These are phyloP conservation scores for Scaptomyza parva DNA, from an alignment of 2,888 invertebrate species.

Conservation along the genomic window DNA sequence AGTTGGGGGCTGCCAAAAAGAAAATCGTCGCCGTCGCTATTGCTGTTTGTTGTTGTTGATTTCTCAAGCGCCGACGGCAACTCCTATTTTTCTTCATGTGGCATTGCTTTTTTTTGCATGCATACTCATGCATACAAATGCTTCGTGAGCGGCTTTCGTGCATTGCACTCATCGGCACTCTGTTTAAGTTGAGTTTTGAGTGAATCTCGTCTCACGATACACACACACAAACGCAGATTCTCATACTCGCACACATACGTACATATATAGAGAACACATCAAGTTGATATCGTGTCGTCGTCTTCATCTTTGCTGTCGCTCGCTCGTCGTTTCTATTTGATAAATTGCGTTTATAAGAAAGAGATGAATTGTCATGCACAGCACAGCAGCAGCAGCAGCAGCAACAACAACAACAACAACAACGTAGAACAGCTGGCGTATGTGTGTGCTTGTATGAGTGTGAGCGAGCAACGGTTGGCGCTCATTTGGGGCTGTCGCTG, in stretches of 20 bases:
- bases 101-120: slow-evolving; percentile 47
- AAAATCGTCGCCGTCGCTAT: slow-evolving; percentile 44
- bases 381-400: slow-evolving; percentile 60
- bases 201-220: slow-evolving; percentile 31
- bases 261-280: slow-evolving; percentile 54
- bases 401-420: slow-evolving; percentile 50
- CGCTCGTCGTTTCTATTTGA: slow-evolving; percentile 83
- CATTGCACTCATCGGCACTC: slow-evolving; percentile 41
- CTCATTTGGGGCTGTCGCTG: slow-evolving; percentile 65
- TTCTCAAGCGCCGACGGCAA: slow-evolving; percentile 75
- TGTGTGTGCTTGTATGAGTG: slow-evolving; percentile 45
- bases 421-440: slow-evolving; percentile 31
- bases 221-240: slow-evolving; percentile 27
- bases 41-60: slow-evolving; percentile 32
- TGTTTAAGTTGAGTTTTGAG: slow-evolving; percentile 47
- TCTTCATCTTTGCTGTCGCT: slow-evolving; percentile 82
- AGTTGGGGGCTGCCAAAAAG: slow-evolving; percentile 54
- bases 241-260: slow-evolving; percentile 13
- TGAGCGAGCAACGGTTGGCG: slow-evolving; percentile 71
- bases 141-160: slow-evolving; percentile 34
- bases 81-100: slow-evolving; percentile 82
- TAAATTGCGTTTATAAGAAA: slow-evolving; percentile 84
- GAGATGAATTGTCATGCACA: slow-evolving; percentile 84
- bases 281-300: slow-evolving; percentile 81
- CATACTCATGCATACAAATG: slow-evolving; percentile 15